Evolutionary conservation across 2,113 vertebrate species (phyloP), one percentile per base, ranked within the genome.

Genomic region (Hymenochirus boettgeri): DNA sequence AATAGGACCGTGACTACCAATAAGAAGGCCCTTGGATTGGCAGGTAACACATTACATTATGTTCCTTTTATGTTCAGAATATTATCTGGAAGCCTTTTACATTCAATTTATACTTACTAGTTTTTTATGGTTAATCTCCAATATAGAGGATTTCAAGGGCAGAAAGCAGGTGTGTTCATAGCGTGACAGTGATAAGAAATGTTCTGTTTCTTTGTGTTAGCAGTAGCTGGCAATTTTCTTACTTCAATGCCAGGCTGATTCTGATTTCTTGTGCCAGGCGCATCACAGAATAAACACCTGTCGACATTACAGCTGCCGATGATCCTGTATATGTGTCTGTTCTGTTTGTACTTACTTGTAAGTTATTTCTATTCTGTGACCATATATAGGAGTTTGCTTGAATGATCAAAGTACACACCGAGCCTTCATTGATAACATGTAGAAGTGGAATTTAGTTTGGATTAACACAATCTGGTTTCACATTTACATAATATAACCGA

Each of bases 151-250:
- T 42, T 52, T 53, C 47, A 60, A 67, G 33, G 65, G 21, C 45
- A 67, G 5, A 57, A 60, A 66, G 45, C 56, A 60, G 56, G 65
- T 67, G 65, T 60, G 33, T 27, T 26, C 57, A 51, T 67, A 53
- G 65, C 56, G 24, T 67, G 65, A 67, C 56, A 59, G 23, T 67
- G 56, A 67, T 35, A 67, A 67, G 33, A 57, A 66, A 27, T 31
- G 56, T 23, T 24, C 65, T 52, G 33, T 59, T 67, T 59, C 56
- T 67, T 25, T 27, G 22, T 21, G 31, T 29, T 45, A 33, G 65
- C 23, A 4, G 23, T 29, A 27, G 27, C 33, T 67, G 65, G 65
- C 65, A 67, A 57, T 22, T 25, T 59, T 18, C 8, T 23, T 29
- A 22, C 47, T 52, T 53, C 47, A 59, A 17, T 53, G 65, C 65